Conservation (phyloP, 2,113 vertebrate genomes). For the human region DNA sequence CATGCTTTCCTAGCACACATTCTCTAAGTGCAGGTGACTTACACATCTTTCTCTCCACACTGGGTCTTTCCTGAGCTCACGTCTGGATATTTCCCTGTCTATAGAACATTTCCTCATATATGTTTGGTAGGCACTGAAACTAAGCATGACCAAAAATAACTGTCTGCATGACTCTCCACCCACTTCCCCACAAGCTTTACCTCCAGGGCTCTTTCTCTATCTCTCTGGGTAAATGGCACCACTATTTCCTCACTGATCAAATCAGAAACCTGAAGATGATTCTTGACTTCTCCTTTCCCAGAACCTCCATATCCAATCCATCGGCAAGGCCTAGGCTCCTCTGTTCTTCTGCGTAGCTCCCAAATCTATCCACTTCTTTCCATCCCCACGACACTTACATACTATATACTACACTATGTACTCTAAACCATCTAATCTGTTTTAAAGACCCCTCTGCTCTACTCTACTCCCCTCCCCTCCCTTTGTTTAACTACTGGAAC, state of each 20-base stretch:
- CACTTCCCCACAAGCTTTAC: neutral
- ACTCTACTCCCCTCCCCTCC: neutral
- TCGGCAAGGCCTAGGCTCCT: neutral
- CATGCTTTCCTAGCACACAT: neutral
- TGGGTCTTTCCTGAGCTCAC: neutral
- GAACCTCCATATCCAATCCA: neutral
- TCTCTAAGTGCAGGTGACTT: neutral
- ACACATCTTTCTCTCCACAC: neutral
- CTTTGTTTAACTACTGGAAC: neutral
- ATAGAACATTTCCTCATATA: neutral
- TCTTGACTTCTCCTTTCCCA: neutral
- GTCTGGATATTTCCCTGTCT: neutral
- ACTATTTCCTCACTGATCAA: neutral
- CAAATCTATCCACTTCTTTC: neutral
- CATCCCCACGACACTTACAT: neutral
- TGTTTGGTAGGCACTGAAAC: neutral
- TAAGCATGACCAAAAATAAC: constrained; percentile 1
- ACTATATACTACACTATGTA: neutral
- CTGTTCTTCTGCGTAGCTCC: neutral
- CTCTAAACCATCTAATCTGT: neutral
- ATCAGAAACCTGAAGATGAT: neutral
- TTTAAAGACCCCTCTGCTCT: no score
- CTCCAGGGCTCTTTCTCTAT: neutral
- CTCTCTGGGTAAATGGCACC: neutral
- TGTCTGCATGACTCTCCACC: neutral